Conservation (phyloP, 2,888 invertebrate genomes). For the Drosophila kuntzei region DNA sequence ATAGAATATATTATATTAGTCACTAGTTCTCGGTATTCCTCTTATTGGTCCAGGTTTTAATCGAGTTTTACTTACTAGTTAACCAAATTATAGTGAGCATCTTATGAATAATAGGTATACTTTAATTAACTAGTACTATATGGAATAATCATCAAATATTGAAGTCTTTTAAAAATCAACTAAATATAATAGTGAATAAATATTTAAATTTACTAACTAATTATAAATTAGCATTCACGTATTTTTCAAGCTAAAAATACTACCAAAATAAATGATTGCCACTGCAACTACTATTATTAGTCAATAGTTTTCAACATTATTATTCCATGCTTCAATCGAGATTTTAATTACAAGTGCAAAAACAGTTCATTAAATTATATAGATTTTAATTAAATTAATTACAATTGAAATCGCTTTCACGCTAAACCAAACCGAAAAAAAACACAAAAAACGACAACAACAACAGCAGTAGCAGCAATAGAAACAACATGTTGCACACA, state of each 20-base stretch:
- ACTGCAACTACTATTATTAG: background rate
- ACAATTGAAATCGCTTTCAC: conserved; percentile 17
- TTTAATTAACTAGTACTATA: too few species aligned
- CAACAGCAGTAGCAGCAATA: conserved; percentile 37
- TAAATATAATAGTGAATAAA: too few species aligned
- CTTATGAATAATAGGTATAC: too few species aligned
- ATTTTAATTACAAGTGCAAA: conserved; percentile 4
- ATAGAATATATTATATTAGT: background rate
- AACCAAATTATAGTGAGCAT: too few species aligned
- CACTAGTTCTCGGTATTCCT: background rate
- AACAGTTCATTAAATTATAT: conserved; percentile 12
- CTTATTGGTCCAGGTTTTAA: too few species aligned
- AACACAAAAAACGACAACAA: conserved; percentile 27
- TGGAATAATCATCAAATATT: too few species aligned
- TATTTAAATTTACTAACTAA: too few species aligned
- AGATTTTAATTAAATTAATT: conserved; percentile 37
- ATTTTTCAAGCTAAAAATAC: too few species aligned
- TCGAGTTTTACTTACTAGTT: too few species aligned
- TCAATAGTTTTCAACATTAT: background rate
- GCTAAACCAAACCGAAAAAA: conserved; percentile 14
- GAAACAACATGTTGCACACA: conserved; percentile 70
- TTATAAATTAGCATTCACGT: too few species aligned
- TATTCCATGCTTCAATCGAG: background rate
- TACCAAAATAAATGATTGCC: background rate
- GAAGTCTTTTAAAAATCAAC: too few species aligned